These are phyloP conservation scores for Promerops cafer DNA, from an alignment of 2,113 vertebrate genomes.

Conservation along the genomic window DNA sequence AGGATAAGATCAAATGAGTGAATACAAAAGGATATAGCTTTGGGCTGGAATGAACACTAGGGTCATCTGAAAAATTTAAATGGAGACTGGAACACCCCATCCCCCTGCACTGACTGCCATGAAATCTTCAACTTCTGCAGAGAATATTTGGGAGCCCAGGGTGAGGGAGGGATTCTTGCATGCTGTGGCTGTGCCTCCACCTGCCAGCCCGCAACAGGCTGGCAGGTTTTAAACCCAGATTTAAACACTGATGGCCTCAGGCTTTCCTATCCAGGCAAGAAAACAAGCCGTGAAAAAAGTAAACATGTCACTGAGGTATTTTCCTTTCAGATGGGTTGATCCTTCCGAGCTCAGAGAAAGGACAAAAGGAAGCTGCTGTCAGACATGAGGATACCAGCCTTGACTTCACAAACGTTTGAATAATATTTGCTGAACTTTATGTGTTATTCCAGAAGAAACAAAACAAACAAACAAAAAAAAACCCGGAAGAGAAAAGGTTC, in stretches of 20 bases:
- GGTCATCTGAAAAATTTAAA: not conserved
- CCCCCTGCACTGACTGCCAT: not conserved
- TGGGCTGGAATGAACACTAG: not conserved
- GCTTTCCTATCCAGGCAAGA: slow-evolving; percentile 21
- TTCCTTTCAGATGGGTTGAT: not conserved
- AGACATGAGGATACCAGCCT: not conserved
- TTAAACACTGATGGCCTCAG: not conserved
- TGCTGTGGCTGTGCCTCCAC: not conserved
- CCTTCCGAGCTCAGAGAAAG: not conserved
- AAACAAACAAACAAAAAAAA: too few species aligned
- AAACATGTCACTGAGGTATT: slow-evolving; percentile 43
- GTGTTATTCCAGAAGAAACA: not conserved
- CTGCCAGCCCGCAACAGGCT: not conserved
- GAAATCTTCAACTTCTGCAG: not conserved
- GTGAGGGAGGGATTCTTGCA: not conserved
- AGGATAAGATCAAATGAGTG: not conserved
- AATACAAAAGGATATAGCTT: not conserved
- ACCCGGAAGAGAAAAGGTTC: not conserved
- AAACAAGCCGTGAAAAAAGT: slow-evolving; percentile 40
- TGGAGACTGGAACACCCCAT: not conserved
- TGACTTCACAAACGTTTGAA: slow-evolving; percentile 8
- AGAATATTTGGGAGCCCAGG: not conserved
- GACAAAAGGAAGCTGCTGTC: not conserved
- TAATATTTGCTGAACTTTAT: not conserved
- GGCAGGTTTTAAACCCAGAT: not conserved